Conservation (phyloP, 2,113 vertebrate species). For the Coturnix japonica region DNA sequence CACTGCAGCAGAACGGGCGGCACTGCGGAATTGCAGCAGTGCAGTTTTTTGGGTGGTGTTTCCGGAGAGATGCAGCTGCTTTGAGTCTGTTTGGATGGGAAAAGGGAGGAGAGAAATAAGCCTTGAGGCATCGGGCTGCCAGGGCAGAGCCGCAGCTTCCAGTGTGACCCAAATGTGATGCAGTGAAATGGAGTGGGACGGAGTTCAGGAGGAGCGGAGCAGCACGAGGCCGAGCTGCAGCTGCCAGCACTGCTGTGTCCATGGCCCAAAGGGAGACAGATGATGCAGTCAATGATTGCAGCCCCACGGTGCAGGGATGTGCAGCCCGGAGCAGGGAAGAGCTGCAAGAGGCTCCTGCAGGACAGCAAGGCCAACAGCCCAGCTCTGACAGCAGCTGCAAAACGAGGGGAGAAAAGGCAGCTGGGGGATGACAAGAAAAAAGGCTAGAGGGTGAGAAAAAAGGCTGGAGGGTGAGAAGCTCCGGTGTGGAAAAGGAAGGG, state of each 20-base stretch:
- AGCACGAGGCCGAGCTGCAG: not conserved
- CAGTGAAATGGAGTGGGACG: not conserved
- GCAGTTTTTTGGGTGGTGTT: constrained; percentile 17
- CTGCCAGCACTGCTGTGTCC: not conserved
- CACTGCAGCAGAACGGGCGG: not conserved
- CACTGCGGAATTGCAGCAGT: not conserved
- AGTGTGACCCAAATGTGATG: constrained; percentile 66
- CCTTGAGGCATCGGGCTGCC: constrained; percentile 82
- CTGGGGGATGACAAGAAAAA: no score
- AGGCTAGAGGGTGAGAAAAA: no score
- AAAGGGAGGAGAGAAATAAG: constrained; percentile 85
- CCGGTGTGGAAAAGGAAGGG: no score
- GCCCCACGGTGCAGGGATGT: rapidly evolving
- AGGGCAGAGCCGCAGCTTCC: constrained; percentile 83
- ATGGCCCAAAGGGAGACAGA: not conserved
- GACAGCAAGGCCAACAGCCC: no score
- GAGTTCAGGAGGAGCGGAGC: not conserved
- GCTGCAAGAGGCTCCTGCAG: not conserved
- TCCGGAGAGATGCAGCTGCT: constrained; percentile 74
- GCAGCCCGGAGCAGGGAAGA: not conserved
- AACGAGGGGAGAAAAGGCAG: no score
- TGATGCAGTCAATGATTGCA: rapidly evolving
- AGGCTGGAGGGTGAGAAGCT: no score
- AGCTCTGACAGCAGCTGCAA: no score
- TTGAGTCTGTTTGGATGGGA: constrained; percentile 90